Evolutionary conservation across 53 echinoderm and acorn worm species (phyloP).

Genomic region (Mesocentrotus franciscanus): DNA sequence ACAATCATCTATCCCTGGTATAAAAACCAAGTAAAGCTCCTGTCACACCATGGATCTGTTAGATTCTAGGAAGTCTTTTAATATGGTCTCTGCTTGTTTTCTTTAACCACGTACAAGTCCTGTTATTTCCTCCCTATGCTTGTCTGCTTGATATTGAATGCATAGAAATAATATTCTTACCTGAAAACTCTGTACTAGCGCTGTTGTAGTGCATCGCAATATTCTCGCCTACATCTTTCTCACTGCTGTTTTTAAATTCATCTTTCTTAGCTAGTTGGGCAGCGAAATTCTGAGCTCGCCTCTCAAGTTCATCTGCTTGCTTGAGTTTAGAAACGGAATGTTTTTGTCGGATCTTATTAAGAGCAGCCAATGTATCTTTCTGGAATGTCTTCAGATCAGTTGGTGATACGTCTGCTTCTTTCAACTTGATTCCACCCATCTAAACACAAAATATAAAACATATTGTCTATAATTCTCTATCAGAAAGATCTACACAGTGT

Average conservation of each 20-base stretch:
- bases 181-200: slow-evolving; percentile 86
- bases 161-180: slow-evolving; percentile 38
- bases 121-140: no score
- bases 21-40: no score
- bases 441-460: slow-evolving; percentile 14
- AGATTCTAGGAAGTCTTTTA: no score
- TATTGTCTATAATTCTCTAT: background rate
- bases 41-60: no score
- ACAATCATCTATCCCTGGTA: no score
- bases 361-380: slow-evolving; percentile 76
- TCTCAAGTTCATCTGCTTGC: slow-evolving; percentile 74
- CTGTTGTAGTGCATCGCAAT: slow-evolving; percentile 95
- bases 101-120: no score
- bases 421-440: slow-evolving; percentile 79
- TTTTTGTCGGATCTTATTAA: slow-evolving; percentile 83
- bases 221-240: slow-evolving; percentile 90
- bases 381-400: slow-evolving; percentile 79
- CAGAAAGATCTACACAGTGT: no score
- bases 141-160: no score
- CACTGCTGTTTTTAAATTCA: slow-evolving; percentile 86
- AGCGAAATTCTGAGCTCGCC: slow-evolving; percentile 91
- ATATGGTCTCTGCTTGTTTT: no score
- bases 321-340: slow-evolving; percentile 78
- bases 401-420: slow-evolving; percentile 80
- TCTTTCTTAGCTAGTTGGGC: slow-evolving; percentile 85